Percentiles rank a stretch among this genome's conserved stretches.
Conservation (phyloP, 2,113 vertebrate genomes). For the Maccullochella peelii region DNA sequence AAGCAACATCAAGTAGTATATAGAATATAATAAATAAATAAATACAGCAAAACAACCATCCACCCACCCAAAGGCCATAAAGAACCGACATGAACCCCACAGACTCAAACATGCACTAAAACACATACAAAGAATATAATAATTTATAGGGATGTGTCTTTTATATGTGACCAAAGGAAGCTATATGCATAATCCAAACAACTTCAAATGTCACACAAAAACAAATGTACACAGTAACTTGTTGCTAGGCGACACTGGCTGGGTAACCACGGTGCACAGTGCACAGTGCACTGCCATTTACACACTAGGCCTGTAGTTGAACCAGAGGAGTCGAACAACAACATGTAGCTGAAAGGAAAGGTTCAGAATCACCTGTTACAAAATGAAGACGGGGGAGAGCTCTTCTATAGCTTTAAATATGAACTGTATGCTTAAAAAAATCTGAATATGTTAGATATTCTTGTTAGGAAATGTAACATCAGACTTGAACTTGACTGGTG, state of each 20-base stretch:
- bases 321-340: slow-evolving; percentile 8
- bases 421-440: background rate
- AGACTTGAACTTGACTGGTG: background rate
- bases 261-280: background rate
- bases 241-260: slow-evolving; percentile 38
- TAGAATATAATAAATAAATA: background rate
- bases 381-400: too few relatives aligned
- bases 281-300: slow-evolving; percentile 15
- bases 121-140: background rate
- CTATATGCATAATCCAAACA: background rate
- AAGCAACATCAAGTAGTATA: background rate
- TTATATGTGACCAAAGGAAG: background rate
- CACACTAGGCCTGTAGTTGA: slow-evolving; percentile 12
- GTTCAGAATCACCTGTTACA: too few relatives aligned
- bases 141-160: background rate
- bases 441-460: background rate
- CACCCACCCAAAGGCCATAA: too few relatives aligned
- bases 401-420: background rate
- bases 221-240: background rate
- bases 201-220: background rate
- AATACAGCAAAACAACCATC: background rate
- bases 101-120: background rate
- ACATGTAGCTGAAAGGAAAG: background rate
- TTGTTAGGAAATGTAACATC: background rate
- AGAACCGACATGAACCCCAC: background rate